Percentiles rank a stretch among this genome's conserved stretches.
phyloP scores from a whole-genome alignment of 2,113 vertebrate species.

The Zosterops pallidus region DNA sequence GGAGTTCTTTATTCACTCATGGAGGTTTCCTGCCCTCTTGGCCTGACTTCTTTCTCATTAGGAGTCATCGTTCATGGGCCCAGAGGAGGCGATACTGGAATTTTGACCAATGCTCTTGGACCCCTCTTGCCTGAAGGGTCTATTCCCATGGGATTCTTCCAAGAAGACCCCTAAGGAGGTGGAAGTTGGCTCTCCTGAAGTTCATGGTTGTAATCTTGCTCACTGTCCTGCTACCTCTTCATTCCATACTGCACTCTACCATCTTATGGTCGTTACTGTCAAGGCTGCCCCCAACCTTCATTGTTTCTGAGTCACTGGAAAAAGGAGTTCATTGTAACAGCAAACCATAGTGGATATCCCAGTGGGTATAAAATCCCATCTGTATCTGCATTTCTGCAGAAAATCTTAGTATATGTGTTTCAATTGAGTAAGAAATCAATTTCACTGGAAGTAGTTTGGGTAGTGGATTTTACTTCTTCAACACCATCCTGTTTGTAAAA shows the following conservation, averaged over 20 bases:
- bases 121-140: fast-evolving
- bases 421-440: neutral
- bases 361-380: neutral
- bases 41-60: neutral
- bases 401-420: neutral
- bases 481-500: neutral
- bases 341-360: neutral
- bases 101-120: fast-evolving
- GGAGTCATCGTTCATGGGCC: neutral
- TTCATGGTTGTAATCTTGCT: neutral
- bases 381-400: neutral
- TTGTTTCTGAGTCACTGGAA: neutral
- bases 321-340: neutral
- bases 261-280: neutral
- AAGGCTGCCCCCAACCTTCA: neutral
- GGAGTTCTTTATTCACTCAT: neutral
- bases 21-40: neutral
- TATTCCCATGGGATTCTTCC: neutral
- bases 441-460: neutral
- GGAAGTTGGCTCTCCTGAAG: neutral
- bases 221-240: neutral
- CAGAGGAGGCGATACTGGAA: no score
- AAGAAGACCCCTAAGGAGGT: neutral
- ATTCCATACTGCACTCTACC: neutral
- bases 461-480: neutral